Percentiles rank a stretch among this genome's conserved stretches.
Evolutionary conservation across 1,140 invertebrate genomes (phyloP).

Genomic region (Apis florea): DNA sequence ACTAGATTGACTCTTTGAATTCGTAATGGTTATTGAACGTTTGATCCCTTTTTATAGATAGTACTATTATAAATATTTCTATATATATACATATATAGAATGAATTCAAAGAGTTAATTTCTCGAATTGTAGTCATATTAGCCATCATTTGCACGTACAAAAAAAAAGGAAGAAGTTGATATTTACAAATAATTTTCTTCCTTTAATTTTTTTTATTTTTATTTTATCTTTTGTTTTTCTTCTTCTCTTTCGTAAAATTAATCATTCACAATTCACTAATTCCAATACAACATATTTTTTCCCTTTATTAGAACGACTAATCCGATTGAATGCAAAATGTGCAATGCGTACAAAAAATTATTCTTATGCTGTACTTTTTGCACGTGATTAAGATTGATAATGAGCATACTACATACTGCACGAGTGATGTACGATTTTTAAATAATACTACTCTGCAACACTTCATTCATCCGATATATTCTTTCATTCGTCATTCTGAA

Average conservation of each 20-base stretch:
- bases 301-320: too few species aligned
- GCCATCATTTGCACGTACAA: constrained; percentile 31
- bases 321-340: constrained; percentile 23
- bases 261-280: too few species aligned
- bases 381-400: constrained; percentile 18
- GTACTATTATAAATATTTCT: neutral
- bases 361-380: constrained; percentile 63
- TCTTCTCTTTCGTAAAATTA: neutral
- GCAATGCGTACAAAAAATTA: constrained; percentile 61
- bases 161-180: neutral
- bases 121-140: constrained; percentile 36
- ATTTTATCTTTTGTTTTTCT: neutral
- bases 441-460: constrained; percentile 41
- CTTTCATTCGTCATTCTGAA: constrained; percentile 8
- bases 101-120: constrained; percentile 36
- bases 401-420: neutral
- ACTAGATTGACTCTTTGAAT: constrained; percentile 18
- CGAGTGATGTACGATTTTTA: constrained; percentile 38
- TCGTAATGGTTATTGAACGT: neutral
- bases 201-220: neutral
- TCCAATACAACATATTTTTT: neutral
- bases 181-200: too few species aligned
- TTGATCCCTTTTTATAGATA: neutral
- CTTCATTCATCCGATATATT: constrained; percentile 4
- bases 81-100: neutral